These are phyloP conservation scores for Anarrhichthys ocellatus DNA, from an alignment of 2,113 vertebrate species.

Conservation along the genomic window DNA sequence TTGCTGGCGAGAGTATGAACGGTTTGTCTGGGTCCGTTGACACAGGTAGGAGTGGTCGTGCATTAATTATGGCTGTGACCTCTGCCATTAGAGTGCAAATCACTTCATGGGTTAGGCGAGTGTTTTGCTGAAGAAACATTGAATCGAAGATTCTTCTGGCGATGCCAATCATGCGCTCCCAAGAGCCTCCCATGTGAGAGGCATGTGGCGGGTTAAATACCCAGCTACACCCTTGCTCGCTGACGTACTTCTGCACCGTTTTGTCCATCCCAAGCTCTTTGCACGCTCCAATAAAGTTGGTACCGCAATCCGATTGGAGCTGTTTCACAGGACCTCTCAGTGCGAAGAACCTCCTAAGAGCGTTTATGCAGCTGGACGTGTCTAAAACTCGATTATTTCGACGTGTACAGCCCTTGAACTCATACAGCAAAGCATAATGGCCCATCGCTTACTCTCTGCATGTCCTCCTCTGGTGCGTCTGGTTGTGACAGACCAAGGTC, in stretches of 20 bases:
- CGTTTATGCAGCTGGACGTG: neutral
- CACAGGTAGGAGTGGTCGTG: too few species aligned
- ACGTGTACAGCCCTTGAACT: neutral
- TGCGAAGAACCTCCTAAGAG: neutral
- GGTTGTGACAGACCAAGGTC: too few species aligned
- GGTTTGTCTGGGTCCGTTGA: too few species aligned
- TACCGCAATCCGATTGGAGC: neutral
- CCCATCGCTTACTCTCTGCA: constrained; percentile 1
- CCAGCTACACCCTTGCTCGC: neutral
- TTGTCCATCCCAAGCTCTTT: constrained; percentile 8
- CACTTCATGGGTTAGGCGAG: too few species aligned
- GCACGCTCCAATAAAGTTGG: neutral
- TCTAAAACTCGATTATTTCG: neutral
- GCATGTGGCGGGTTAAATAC: neutral
- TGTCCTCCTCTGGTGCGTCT: too few species aligned
- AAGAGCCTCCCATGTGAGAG: neutral
- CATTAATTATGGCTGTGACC: too few species aligned
- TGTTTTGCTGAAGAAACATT: too few species aligned
- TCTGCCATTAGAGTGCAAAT: too few species aligned
- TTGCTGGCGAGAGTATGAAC: too few species aligned
- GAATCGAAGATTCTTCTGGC: neutral
- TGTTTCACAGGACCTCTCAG: neutral
- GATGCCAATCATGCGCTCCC: neutral
- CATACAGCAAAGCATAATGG: neutral
- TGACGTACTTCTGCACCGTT: neutral